Evolutionary conservation across 2,113 vertebrate species (phyloP), one percentile per base, ranked within the genome.

Genomic region (Penelope pileata): DNA sequence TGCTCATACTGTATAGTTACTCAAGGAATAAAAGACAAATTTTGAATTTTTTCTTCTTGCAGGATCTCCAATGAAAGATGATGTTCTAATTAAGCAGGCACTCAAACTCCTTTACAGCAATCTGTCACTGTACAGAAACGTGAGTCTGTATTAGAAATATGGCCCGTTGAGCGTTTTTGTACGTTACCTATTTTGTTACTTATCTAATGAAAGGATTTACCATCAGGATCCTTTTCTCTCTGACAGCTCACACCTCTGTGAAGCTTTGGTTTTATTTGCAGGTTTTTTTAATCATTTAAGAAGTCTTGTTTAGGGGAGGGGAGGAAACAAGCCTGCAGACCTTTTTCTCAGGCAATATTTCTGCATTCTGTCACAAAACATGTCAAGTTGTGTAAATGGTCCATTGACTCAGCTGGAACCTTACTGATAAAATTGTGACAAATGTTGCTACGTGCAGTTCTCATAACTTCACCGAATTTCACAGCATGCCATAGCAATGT

Each of bases 71-170:
- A n/a, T 97, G 91, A 97, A 83, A 50, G 59, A 26, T 9, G 16
- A 8, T 6, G 7, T 92, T 60, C 80, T 97, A 8, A 58, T 97
- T 24, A 97, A 95, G 36, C 93, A 90, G 16, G 97, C 94, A 0
- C 83, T 97, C 62, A 89, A 80, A 36, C 47, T 98, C 13, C 93
- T 97, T 15, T 96, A 92, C 90, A 75, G 42, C 68, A 97, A 87
- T 2, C 1, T 34, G 11, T 18, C 26, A 0, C 93, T 97, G 3
- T 96, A 91, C 88, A 90, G 64, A 74, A 96, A 86, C 2, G 97
- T 97, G 81, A 97, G 97, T 88, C 38, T 14, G 7, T 21, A 12
- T n/a, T 45, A 38, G 26, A 68, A 45, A 50, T 75, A 23, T 45
- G 48, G 7, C 34, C 56, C 19, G 1, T 21, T 0, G 2, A 16